These are phyloP conservation scores for Nicator chloris DNA, from an alignment of 2,113 vertebrate species.

Conservation along the genomic window DNA sequence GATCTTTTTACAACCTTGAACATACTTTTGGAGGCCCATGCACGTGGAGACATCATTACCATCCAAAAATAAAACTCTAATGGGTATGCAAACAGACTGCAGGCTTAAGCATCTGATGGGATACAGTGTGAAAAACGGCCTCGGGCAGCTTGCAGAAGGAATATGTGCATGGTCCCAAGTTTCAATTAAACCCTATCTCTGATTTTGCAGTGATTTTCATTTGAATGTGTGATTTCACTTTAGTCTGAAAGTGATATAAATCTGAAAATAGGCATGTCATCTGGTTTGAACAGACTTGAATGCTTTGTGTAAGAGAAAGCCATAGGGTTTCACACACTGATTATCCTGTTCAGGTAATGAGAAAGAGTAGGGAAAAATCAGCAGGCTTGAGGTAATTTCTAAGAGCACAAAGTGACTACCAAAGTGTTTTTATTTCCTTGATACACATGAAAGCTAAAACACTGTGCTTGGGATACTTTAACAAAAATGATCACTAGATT, in stretches of 20 bases:
- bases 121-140: neutral
- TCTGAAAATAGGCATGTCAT: constrained; percentile 1
- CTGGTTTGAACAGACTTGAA: neutral
- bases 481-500: neutral
- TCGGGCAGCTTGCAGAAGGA: neutral
- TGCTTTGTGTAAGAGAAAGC: neutral
- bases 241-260: neutral
- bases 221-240: constrained; percentile 31
- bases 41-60: neutral
- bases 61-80: neutral
- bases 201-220: neutral
- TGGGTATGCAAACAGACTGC: neutral
- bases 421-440: neutral
- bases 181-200: neutral
- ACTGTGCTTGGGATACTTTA: neutral
- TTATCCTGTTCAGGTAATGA: neutral
- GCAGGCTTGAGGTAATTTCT: neutral
- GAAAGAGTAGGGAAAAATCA: neutral
- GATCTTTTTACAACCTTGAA: neutral
- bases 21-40: neutral
- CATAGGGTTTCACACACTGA: neutral
- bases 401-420: neutral
- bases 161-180: neutral
- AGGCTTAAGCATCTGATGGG: neutral
- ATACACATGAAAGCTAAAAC: neutral